Percentiles rank a stretch among this genome's conserved stretches.
Conservation (phyloP, 2,888 invertebrate genomes). For the Biston betularia region DNA sequence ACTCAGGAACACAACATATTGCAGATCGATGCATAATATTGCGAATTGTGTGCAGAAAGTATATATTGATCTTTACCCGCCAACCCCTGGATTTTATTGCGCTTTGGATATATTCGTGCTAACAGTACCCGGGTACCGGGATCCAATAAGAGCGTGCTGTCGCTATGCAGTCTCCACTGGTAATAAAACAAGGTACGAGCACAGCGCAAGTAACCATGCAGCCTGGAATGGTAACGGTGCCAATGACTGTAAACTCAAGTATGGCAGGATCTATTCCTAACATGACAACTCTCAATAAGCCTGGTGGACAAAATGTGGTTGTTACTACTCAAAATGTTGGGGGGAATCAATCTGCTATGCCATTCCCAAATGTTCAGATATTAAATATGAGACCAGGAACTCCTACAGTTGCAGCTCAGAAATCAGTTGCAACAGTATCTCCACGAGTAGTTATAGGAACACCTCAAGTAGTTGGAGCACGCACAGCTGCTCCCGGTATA, state of each 20-base stretch:
- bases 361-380: slow-evolving; percentile 93
- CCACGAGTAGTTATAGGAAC: slow-evolving; percentile 94
- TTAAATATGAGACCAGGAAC: slow-evolving; percentile 93
- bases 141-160: not conserved
- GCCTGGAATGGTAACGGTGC: slow-evolving; percentile 87
- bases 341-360: slow-evolving; percentile 87
- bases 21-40: not conserved
- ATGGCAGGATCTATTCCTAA: slow-evolving; percentile 86
- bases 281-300: slow-evolving; percentile 88
- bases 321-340: slow-evolving; percentile 88
- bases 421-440: slow-evolving; percentile 91
- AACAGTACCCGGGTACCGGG: not conserved
- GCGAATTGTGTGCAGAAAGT: not conserved
- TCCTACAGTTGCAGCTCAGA: slow-evolving; percentile 89
- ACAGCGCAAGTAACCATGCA: slow-evolving; percentile 76
- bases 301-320: slow-evolving; percentile 84
- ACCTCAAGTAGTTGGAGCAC: slow-evolving; percentile 92
- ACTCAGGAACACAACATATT: too few relatives aligned
- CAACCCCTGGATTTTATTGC: too few relatives aligned
- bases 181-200: slow-evolving; percentile 77
- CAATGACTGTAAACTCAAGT: slow-evolving; percentile 88
- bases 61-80: not conserved
- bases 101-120: not conserved
- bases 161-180: slow-evolving; percentile 76
- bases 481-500: slow-evolving; percentile 94